Percentiles rank a stretch among this genome's conserved stretches.
Evolutionary conservation across 2,113 vertebrate species (phyloP).

Genomic region (Prochilodus magdalenae): DNA sequence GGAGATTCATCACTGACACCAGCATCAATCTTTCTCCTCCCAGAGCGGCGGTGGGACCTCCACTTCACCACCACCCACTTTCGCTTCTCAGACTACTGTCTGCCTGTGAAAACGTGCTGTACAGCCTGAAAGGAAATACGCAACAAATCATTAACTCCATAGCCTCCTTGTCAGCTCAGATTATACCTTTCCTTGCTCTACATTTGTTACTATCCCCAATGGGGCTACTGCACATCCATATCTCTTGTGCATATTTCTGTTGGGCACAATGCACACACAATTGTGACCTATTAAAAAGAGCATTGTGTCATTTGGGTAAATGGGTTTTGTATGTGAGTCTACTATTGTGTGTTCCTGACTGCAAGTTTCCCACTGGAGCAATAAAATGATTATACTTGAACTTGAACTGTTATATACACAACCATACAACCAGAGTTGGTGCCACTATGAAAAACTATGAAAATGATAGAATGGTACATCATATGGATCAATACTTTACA

Average conservation of each 20-base stretch:
- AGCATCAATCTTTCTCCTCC: slow-evolving; percentile 63
- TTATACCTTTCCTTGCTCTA: background rate
- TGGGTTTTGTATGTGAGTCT: no score
- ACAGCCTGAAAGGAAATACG: background rate
- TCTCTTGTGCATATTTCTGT: background rate
- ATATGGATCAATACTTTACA: no score
- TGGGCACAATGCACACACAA: background rate
- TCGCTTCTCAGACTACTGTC: slow-evolving; percentile 12
- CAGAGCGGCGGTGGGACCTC: slow-evolving; percentile 49
- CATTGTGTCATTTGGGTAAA: no score
- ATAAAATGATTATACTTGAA: no score
- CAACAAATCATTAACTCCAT: slow-evolving; percentile 7
- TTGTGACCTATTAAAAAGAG: background rate
- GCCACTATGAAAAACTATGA: no score
- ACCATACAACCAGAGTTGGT: no score
- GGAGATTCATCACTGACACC: slow-evolving; percentile 74
- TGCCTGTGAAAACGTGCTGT: slow-evolving; percentile 13
- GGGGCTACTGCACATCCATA: background rate
- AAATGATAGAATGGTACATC: no score
- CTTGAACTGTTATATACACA: no score
- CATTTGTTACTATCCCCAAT: background rate
- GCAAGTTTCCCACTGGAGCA: no score
- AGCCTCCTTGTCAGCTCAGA: background rate
- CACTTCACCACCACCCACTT: slow-evolving; percentile 14
- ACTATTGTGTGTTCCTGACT: no score